Conservation (phyloP, 2,888 invertebrate genomes). For the Cylindroiulus punctatus region DNA sequence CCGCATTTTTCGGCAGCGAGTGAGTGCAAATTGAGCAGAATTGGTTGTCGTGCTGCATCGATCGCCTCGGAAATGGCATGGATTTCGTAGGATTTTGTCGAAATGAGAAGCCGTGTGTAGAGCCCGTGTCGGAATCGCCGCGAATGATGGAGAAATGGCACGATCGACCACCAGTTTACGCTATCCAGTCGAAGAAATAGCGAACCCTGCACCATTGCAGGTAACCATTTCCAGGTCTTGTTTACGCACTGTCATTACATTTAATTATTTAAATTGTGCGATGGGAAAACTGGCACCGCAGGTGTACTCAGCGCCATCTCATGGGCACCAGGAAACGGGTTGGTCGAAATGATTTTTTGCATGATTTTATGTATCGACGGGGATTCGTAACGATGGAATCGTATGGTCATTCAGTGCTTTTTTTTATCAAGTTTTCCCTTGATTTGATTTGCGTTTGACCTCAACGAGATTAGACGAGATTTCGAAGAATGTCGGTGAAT, state of each 20-base stretch:
- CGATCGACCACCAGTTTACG: constrained; percentile 38
- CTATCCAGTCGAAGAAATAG: constrained; percentile 24
- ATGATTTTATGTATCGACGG: not conserved
- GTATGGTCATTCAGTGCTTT: not conserved
- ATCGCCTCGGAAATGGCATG: constrained; percentile 14
- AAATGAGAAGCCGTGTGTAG: not conserved
- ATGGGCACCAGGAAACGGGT: not conserved
- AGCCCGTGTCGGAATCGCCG: not conserved
- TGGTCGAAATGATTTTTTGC: not conserved
- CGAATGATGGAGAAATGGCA: constrained; percentile 36
- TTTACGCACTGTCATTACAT: not conserved
- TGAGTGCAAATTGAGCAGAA: constrained; percentile 34
- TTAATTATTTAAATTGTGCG: not conserved
- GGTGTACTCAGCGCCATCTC: not conserved
- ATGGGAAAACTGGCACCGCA: not conserved
- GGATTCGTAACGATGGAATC: not conserved
- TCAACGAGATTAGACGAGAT: too few species aligned
- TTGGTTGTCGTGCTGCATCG: constrained; percentile 8
- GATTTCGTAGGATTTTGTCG: constrained; percentile 16
- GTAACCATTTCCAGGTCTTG: not conserved
- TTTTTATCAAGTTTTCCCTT: too few species aligned
- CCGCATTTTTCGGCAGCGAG: constrained; percentile 13
- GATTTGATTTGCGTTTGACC: too few species aligned
- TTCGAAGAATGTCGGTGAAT: not conserved
- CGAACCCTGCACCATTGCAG: not conserved